Base-by-base conservation (phyloP, 2,797 vertebrate genomes). In the Artibeus lituratus region DNA sequence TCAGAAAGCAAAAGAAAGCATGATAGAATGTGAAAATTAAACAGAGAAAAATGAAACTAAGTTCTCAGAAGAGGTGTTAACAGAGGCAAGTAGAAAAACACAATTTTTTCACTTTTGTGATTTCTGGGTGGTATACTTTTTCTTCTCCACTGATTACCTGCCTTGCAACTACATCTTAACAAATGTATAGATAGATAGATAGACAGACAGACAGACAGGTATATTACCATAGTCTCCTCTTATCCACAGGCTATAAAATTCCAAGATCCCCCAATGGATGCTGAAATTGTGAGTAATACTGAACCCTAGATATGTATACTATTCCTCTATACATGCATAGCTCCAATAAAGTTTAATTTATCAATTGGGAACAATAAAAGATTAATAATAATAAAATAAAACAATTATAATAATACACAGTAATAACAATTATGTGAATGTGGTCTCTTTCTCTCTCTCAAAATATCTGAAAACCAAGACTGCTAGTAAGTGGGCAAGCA, bases 1-100 rank as follows among this genome's bases (percentile, higher is more conserved):
- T 84, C 67, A 88, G 78, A 87, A 91, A 88, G n/a, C 21, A 29
- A 32, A 91, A 91, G n/a, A 81, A 85, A 91, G 18, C 21, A 74
- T 21, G 24, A 87, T 42, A 24, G 69, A 53, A 70, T 32, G 65
- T 80, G 26, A 74, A 94, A 83, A 91, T 55, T 72, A 55, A 86
- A 81, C 29, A 78, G 26, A 39, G 32, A 29, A 62, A 91, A 86
- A 19, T 22, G 10, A 86, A 93, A 67, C 29, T 32, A 59, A 18
- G 26, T 69, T 86, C 37, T 32, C 35, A 59, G 29, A 89, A 65
- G 16, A 39, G 47, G 10, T 44, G 14, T 70, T 62, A 81, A 70
- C 7, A 85, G 24, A 87, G 10, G 18, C 22, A 47, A 65, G 7
- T 7, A 59, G 19, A 73, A 51, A 73, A 35, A 73, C 1, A 87